Conservation (phyloP, 2,888 invertebrate genomes). For the Thereva nobilitata region DNA sequence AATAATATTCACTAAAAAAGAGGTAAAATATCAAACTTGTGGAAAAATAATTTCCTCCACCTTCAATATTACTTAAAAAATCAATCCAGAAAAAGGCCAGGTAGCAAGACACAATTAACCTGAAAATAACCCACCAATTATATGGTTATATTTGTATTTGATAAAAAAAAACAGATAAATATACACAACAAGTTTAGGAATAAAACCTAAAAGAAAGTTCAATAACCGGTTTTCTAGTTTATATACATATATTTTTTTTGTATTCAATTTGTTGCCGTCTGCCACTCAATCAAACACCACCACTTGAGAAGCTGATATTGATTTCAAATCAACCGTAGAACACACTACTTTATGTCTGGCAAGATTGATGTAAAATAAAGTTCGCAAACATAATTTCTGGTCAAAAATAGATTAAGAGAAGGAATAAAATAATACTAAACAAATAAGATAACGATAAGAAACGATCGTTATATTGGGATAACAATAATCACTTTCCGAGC, state of each 20-base stretch:
- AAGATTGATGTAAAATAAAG: background rate
- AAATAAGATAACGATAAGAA: conserved; percentile 22
- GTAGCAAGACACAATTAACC: too few relatives aligned
- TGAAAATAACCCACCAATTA: too few relatives aligned
- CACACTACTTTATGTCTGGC: conserved; percentile 11
- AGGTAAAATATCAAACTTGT: too few relatives aligned
- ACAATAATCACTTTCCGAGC: too few relatives aligned
- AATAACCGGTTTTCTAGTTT: conserved; percentile 30
- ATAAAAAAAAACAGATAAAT: conserved; percentile 1
- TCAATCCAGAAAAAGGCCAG: too few relatives aligned
- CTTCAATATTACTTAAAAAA: too few relatives aligned
- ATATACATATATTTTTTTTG: background rate
- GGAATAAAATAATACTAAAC: background rate
- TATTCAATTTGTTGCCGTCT: background rate
- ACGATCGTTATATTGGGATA: too few relatives aligned
- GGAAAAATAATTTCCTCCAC: too few relatives aligned
- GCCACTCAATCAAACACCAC: background rate
- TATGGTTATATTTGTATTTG: background rate
- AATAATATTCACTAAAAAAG: too few relatives aligned
- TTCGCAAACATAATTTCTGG: conserved; percentile 10
- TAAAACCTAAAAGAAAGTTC: conserved; percentile 35
- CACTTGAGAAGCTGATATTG: conserved; percentile 24
- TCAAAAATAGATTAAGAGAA: conserved; percentile 24
- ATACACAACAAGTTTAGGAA: background rate
- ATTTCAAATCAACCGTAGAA: conserved; percentile 30